Percentiles rank a stretch among this genome's conserved stretches.
These are phyloP conservation scores for Pammene fasciana DNA, from an alignment of 2,888 invertebrate species.

Conservation along the genomic window DNA sequence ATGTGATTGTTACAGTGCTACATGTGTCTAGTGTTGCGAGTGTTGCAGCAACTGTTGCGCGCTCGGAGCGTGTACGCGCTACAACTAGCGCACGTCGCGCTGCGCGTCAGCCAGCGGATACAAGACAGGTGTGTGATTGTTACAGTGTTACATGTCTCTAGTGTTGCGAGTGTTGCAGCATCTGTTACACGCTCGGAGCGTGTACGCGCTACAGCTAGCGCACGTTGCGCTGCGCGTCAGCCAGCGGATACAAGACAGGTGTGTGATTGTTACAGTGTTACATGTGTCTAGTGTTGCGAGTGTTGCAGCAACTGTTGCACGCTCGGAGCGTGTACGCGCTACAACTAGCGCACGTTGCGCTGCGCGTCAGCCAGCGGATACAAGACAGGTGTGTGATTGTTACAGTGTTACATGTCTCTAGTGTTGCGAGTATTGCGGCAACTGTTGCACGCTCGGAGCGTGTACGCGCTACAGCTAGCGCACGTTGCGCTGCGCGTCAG, in stretches of 20 bases:
- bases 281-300: constrained; percentile 48
- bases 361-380: constrained; percentile 33
- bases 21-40: too few relatives aligned
- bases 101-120: too few relatives aligned
- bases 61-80: too few relatives aligned
- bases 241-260: not conserved
- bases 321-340: constrained; percentile 45
- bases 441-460: too few relatives aligned
- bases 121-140: too few relatives aligned
- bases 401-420: constrained; percentile 42
- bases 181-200: constrained; percentile 7
- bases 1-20: too few relatives aligned
- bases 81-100: too few relatives aligned
- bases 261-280: not conserved
- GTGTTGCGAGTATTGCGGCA: too few relatives aligned
- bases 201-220: not conserved
- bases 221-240: not conserved
- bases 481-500: too few relatives aligned
- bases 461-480: too few relatives aligned
- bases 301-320: constrained; percentile 57
- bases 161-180: constrained; percentile 48
- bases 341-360: constrained; percentile 61
- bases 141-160: too few relatives aligned
- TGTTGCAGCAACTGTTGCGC: too few relatives aligned
- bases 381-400: constrained; percentile 55